These are phyloP conservation scores for Cryptocephalus moraei DNA, from an alignment of 2,888 invertebrate genomes.

Conservation along the genomic window DNA sequence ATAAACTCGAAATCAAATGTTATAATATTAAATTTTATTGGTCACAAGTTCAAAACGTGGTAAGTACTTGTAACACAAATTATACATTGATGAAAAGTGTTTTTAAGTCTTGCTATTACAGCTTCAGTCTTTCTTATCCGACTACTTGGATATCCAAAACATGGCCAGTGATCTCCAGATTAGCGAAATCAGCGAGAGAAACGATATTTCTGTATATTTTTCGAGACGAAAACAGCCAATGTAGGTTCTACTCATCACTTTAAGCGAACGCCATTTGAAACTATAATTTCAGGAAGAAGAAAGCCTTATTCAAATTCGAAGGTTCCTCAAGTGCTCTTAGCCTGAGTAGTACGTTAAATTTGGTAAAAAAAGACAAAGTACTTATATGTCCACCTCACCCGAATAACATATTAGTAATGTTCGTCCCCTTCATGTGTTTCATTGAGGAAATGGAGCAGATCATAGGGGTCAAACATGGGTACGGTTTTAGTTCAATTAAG, in stretches of 20 bases:
- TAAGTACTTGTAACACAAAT: slow-evolving; percentile 37
- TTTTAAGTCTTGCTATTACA: slow-evolving; percentile 32
- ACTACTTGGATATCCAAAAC: slow-evolving; percentile 81
- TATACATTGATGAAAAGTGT: no score
- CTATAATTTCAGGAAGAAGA: slow-evolving; percentile 40
- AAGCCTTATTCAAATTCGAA: slow-evolving; percentile 60
- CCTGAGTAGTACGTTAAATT: slow-evolving; percentile 29
- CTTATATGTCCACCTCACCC: slow-evolving; percentile 70
- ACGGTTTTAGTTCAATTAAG: not conserved
- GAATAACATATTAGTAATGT: slow-evolving; percentile 65
- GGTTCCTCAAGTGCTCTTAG: slow-evolving; percentile 42
- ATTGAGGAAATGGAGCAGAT: slow-evolving; percentile 70
- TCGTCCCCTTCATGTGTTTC: slow-evolving; percentile 73
- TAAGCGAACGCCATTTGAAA: not conserved
- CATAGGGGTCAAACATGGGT: slow-evolving; percentile 31
- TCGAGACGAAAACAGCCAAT: slow-evolving; percentile 40
- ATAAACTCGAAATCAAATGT: slow-evolving; percentile 44
- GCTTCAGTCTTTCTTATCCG: slow-evolving; percentile 74
- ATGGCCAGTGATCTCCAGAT: slow-evolving; percentile 52
- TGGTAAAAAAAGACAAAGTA: slow-evolving; percentile 41
- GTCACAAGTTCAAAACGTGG: slow-evolving; percentile 82
- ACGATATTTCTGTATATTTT: slow-evolving; percentile 48
- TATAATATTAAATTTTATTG: slow-evolving; percentile 76
- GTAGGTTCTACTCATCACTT: slow-evolving; percentile 19
- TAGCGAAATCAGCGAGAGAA: slow-evolving; percentile 31